Base-by-base conservation (phyloP, 2,113 vertebrate genomes). In the Oceanodroma tethys region DNA sequence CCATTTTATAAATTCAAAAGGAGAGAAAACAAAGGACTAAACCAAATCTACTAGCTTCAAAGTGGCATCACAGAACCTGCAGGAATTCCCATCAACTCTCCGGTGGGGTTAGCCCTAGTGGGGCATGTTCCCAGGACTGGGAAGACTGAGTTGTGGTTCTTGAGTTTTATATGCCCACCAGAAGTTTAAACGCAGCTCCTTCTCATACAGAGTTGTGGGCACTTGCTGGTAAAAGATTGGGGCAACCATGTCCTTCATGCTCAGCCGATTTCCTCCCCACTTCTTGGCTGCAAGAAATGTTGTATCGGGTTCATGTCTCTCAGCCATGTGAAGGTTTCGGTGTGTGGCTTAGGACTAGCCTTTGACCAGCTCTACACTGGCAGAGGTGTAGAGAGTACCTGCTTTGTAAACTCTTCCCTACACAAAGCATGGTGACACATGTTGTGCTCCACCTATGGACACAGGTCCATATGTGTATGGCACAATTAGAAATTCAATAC, bases 241-340 rank as follows among this genome's bases (percentile, higher is more conserved):
- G 40, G 47, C 56, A 79, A 38, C 34, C 27, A 34, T 2, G 34
- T 34, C 27, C 43, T 70, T 32, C 74, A 45, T 1, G 15, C 40
- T 70, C 65, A 53, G 17, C 40, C 47, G 3, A 71, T 47, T 29
- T 45, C 47, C 47, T 79, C 25, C 19, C 22, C n/a, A n/a, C 12
- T 40, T 58, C 70, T 19, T n/a, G 52, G 52, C 42, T 66, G 40
- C 42, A 48, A 47, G 50, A 84, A 45, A 53, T 36, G 7, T 16
- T 1, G 0, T 43, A 30, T 52, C 2, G 0, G 81, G 19, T 59
- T 60, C 32, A 7, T 3, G 36, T 30, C 19, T 29, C 36, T 52
- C 11, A 53, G 56, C 30, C 30, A 17, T 4, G 36, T 9, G 30
- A n/a, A 60, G 38, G 45, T 52, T 72, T 62, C n/a, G 67, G 36